Base-by-base conservation (phyloP, 2,113 vertebrate genomes). In the Crotalus tigris region DNA sequence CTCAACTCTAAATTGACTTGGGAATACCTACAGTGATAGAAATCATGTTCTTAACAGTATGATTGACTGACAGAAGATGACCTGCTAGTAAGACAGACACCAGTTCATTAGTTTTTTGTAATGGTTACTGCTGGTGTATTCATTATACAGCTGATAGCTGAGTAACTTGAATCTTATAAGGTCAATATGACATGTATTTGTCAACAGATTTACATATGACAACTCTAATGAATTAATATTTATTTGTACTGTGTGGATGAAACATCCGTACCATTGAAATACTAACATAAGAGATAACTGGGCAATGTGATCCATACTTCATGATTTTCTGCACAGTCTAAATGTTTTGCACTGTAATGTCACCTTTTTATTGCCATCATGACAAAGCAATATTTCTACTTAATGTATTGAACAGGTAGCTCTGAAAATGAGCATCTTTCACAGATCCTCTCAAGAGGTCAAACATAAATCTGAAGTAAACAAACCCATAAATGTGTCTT, bases 191-290 rank as follows among this genome's bases (percentile, higher is more conserved):
- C 97, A 97, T 95, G 26, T 92, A 90, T 90, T 93, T 92, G 91
- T 95, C 96, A 94, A 95, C 95, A 97, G 92, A 93, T 94, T 29
- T 92, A 90, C 59, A 91, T 51, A 93, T 97, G 96, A 96, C 97
- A 97, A 91, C 92, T 96, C 94, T 95, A 95, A 97, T 98, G 97
- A 98, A 97, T 98, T 97, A 98, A 97, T 98, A 97, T 97, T 94
- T 95, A 96, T 97, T 96, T 97, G 93, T 96, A 64, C 1, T 7
- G 44, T 92, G 58, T 95, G 94, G 85, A 94, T 1, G 15, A 97
- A 94, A 96, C 94, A 96, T 92, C 94, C 95, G 55, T 95, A 86
- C 89, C 91, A 94, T 97, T 93, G 87, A 90, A 92, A 49, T 96
- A 95, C 97, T 97, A 97, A 97, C 97, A 97, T 97, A 98, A 97